Conservation (phyloP, 2,113 vertebrate genomes). For the Callionymus lyra region DNA sequence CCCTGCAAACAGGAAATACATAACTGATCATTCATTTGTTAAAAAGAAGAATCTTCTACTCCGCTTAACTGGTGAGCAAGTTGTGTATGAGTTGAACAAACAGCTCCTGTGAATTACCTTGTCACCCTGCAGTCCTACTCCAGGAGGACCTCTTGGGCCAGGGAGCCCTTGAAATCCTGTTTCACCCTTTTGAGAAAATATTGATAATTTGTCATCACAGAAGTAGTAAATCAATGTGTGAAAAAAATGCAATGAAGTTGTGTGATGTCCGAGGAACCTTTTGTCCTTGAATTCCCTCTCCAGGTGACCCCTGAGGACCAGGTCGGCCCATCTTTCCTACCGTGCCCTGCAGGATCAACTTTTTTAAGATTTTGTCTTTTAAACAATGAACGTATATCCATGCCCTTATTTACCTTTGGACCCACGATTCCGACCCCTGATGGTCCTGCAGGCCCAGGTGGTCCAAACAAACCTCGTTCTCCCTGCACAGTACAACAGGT, state of each 20-base stretch:
- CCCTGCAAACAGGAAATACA: slow-evolving; percentile 58
- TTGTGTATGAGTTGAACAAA: no score
- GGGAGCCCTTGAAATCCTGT: slow-evolving; percentile 70
- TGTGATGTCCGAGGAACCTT: slow-evolving; percentile 62
- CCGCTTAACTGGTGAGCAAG: no score
- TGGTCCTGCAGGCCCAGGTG: slow-evolving; percentile 60
- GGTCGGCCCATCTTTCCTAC: slow-evolving; percentile 50
- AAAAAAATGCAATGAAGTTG: background rate
- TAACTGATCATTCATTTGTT: background rate
- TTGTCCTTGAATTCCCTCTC: slow-evolving; percentile 63
- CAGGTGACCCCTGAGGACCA: slow-evolving; percentile 52
- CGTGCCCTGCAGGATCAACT: slow-evolving; percentile 57
- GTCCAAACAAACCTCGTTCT: slow-evolving; percentile 65
- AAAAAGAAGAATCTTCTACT: no score
- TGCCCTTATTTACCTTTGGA: slow-evolving; percentile 63
- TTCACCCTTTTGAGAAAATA: slow-evolving; percentile 66
- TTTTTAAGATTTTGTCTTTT: background rate
- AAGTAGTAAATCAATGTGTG: background rate
- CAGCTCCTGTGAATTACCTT: slow-evolving; percentile 76
- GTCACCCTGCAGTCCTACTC: slow-evolving; percentile 69
- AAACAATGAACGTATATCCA: background rate
- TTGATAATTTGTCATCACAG: background rate
- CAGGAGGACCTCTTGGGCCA: slow-evolving; percentile 71
- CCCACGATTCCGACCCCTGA: slow-evolving; percentile 59
- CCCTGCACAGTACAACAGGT: slow-evolving; percentile 59